Conservation (phyloP, 2,113 vertebrate species). For the Columba livia region DNA sequence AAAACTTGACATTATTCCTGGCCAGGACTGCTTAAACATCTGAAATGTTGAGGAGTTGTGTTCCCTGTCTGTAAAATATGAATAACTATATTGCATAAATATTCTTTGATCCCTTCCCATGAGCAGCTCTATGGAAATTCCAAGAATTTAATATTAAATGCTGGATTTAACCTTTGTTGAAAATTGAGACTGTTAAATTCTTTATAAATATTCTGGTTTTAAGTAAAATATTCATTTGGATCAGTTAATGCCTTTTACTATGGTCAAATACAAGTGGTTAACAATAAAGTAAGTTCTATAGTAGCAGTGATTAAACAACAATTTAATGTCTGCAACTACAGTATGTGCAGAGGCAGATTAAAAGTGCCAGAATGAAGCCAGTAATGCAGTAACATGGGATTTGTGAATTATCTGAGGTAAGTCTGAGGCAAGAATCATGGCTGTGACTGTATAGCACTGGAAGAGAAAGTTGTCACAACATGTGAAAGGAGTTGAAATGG, state of each 20-base stretch:
- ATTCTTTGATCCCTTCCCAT: background rate
- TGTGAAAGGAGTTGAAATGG: background rate
- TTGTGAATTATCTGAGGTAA: background rate
- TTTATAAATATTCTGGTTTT: background rate
- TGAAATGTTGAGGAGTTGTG: background rate
- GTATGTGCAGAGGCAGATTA: background rate
- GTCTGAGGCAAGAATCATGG: background rate
- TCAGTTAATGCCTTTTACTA: background rate
- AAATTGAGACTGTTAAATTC: background rate
- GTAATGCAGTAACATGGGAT: background rate
- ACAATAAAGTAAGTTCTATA: background rate
- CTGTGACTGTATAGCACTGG: background rate
- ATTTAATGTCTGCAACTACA: background rate
- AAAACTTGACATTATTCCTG: background rate
- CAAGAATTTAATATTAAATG: background rate
- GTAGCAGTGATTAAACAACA: background rate
- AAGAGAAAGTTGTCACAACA: background rate
- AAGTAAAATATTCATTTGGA: background rate
- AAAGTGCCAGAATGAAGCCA: background rate
- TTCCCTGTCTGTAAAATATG: background rate
- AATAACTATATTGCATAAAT: background rate
- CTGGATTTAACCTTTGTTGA: background rate
- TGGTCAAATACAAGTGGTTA: background rate
- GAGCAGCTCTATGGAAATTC: background rate
- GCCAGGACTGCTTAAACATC: background rate